Base-by-base conservation (phyloP, 2,113 vertebrate genomes). In the Pachyramphus minor region DNA sequence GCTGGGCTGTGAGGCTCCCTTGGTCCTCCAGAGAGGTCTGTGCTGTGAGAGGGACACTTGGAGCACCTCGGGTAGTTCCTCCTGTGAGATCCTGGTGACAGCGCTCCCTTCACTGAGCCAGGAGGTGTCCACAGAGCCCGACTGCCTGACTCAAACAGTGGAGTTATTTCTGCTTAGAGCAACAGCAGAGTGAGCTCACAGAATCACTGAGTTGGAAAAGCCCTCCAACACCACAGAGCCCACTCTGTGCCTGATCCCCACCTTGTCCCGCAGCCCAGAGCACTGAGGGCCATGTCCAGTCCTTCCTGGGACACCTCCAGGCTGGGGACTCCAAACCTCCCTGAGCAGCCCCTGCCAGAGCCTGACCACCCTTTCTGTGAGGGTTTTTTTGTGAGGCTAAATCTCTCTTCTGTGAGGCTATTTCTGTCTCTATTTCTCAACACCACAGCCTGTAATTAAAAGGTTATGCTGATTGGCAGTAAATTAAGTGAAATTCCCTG, bases 201-300 rank as follows among this genome's bases (percentile, higher is more conserved):
- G 35, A 49, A 30, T 30, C 30, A 3, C 27, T 52, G 22, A 37
- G 37, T 22, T 35, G 17, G 37, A 14, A 33, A 37, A 44, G 25
- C 17, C 44, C 44, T 37, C 37, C 44, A 16, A 55, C 62, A 25
- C 11, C 31, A 25, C 21, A 0, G 6, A 44, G n/a, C 19, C 49
- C 58, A 17, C 20, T 4, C 52, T 49, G 62, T 49, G 52, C 24
- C 71, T 0, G 0, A 7, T 35, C 5, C 59, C 50, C 15, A 15
- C 50, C 42, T 7, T 58, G 20, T 75, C n/a, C 24, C 60, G 49
- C 60, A 30, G 59, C 60, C 60, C 52, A 50, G 42, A 50, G 44
- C 83, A 1, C 72, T 24, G 28, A 56, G 52, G 24, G 71, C 2
- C 15, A 42, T 5, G 0, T 16, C 72, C 53, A 27, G 31, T 2